A percentile compares a stretch with the other conserved stretches of the same genome.
phyloP scores from a whole-genome alignment of 2,797 vertebrate species.

The Dendrocincla tyrannina region DNA sequence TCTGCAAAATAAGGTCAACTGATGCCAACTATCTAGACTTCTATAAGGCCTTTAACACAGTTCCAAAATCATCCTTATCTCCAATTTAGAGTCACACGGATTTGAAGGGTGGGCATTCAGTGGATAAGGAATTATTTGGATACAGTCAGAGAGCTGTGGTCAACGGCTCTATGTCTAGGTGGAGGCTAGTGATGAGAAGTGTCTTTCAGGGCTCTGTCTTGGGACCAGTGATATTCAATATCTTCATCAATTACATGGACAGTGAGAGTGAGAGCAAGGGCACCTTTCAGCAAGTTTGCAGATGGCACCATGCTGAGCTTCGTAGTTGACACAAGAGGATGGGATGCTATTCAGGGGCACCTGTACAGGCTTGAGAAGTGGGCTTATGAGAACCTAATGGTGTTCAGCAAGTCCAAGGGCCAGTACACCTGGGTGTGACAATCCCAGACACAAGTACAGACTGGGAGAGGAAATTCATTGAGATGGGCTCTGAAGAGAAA shows the following conservation, averaged over 20 bases:
- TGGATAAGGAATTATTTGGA: neutral
- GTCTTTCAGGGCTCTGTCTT: neutral
- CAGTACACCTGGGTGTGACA: neutral
- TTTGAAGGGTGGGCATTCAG: neutral
- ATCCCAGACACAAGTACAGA: neutral
- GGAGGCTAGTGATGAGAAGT: neutral
- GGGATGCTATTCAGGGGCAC: neutral
- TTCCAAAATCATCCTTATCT: neutral
- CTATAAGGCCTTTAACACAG: neutral
- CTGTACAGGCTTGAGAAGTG: neutral
- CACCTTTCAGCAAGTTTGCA: neutral
- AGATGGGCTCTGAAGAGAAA: neutral
- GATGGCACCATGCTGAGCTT: rapidly evolving
- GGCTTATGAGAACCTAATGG: neutral
- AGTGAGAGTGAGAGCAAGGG: neutral
- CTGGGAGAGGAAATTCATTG: neutral
- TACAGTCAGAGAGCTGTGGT: neutral
- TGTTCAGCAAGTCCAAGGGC: neutral
- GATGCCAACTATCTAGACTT: neutral
- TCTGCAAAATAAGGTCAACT: neutral
- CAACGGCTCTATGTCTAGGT: neutral
- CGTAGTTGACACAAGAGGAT: neutral
- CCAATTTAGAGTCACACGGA: neutral
- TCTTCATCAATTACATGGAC: neutral
- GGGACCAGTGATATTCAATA: neutral